These are phyloP conservation scores for Molossus alvarezi DNA, from an alignment of 2,797 vertebrate species.

Conservation along the genomic window DNA sequence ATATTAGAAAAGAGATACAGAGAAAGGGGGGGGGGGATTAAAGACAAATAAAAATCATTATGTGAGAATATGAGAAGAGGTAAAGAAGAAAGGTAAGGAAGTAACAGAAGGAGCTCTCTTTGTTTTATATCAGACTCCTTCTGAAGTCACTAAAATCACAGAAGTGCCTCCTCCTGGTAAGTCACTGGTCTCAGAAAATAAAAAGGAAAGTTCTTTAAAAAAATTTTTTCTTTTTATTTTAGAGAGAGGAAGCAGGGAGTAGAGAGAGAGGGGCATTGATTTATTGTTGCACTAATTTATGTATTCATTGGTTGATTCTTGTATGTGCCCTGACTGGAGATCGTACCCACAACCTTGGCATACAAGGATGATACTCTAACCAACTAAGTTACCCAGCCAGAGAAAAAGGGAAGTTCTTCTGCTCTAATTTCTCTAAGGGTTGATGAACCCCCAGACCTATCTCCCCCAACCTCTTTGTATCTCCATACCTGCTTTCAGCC, in stretches of 20 bases:
- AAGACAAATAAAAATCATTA: neutral
- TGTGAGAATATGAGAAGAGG: neutral
- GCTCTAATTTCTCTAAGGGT: neutral
- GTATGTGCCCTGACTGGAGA: neutral
- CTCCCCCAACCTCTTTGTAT: neutral
- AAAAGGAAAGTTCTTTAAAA: constrained; percentile 24
- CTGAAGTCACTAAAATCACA: neutral
- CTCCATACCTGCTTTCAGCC: neutral
- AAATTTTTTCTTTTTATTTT: neutral
- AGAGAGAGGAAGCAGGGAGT: neutral
- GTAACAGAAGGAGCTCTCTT: neutral
- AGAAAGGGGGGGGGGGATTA: neutral
- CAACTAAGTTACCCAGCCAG: neutral
- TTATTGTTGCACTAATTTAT: neutral
- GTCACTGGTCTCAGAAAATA: constrained; percentile 6
- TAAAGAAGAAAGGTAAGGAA: neutral
- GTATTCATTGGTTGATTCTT: neutral
- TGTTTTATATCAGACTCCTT: neutral
- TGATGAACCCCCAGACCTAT: neutral
- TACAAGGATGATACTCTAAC: neutral
- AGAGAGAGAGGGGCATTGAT: neutral
- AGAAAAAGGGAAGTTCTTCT: constrained; percentile 20
- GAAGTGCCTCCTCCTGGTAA: constrained; percentile 30
- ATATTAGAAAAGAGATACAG: neutral
- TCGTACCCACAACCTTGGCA: neutral